phyloP scores from a whole-genome alignment of 2,113 vertebrate species.

The Callaeas wilsoni region DNA sequence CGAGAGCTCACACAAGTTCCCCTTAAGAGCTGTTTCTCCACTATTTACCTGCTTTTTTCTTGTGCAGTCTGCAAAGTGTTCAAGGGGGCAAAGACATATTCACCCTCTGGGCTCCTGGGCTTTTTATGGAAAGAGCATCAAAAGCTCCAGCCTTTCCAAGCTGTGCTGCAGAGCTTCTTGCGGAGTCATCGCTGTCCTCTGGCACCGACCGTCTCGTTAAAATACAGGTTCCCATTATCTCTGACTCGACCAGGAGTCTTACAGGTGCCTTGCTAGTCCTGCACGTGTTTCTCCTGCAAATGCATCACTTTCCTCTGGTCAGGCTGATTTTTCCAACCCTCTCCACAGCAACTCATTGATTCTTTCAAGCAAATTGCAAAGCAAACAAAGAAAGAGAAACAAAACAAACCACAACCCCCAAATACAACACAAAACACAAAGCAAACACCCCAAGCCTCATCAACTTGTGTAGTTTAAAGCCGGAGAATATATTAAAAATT shows the following conservation, averaged over 20 bases:
- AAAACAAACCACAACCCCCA: background rate
- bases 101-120: background rate
- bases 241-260: background rate
- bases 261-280: conserved; percentile 19
- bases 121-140: conserved; percentile 17
- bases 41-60: background rate
- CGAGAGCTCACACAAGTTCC: background rate
- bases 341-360: conserved; percentile 54
- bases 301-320: conserved; percentile 10
- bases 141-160: conserved; percentile 21
- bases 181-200: conserved; percentile 26
- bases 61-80: background rate
- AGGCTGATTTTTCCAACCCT: conserved; percentile 26
- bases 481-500: conserved; percentile 73
- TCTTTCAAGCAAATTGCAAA: conserved; percentile 55
- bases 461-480: conserved; percentile 68
- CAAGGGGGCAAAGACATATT: background rate
- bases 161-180: conserved; percentile 31
- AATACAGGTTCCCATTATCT: conserved; percentile 14
- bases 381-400: conserved; percentile 29
- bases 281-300: conserved; percentile 49
- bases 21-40: background rate
- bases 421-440: background rate
- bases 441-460: conserved; percentile 36
- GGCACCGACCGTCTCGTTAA: background rate